Base-by-base conservation (phyloP, 2,113 vertebrate species). In the Ceyx margarethae region DNA sequence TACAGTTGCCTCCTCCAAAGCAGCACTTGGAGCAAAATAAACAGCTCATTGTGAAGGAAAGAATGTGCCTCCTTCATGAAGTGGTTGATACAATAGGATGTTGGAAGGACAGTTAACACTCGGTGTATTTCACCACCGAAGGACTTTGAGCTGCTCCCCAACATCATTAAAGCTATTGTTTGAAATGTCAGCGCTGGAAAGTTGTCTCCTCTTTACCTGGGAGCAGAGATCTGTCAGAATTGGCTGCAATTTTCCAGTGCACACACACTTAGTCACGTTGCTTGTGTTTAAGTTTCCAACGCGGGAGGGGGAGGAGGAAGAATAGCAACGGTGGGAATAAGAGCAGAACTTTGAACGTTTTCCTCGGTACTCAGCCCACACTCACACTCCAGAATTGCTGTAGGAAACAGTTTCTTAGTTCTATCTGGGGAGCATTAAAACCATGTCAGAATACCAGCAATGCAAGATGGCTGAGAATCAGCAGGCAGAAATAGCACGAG, bases 291-390 rank as follows among this genome's bases (percentile, higher is more conserved):
- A 74, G 46, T 68, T 93, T 51, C 65, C 80, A 54, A n/a, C 5
- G 18, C 6, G 0, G 85, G 91, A 93, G 77, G 3, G 75, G 86
- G 37, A 88, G 89, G 73, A 90, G 86, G 92, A 74, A n/a, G 71
- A 93, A 83, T 4, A 85, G 89, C 82, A 33, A 62, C 5, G 78
- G 62, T 84, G 78, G 81, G 71, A 85, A 85, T 83, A 15, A 81
- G 86, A 79, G 78, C 45, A 89, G 81, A 80, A 88, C 88, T 95
- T 13, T 26, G 69, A 93, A 72, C 40, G 2, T 37, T 74, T 71
- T 91, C 75, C 76, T 86, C 6, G 0, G 28, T 75, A 80, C 73
- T 90, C 95, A 91, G 85, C 92, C 92, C 93, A 94, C 94, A 91
- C 90, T 71, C 57, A 9, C 0, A 9, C 88, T 94, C 90, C 90